Evolutionary conservation across 2,113 vertebrate genomes (phyloP), one percentile per base, ranked within the genome.

Genomic region (Oceanodroma tethys): DNA sequence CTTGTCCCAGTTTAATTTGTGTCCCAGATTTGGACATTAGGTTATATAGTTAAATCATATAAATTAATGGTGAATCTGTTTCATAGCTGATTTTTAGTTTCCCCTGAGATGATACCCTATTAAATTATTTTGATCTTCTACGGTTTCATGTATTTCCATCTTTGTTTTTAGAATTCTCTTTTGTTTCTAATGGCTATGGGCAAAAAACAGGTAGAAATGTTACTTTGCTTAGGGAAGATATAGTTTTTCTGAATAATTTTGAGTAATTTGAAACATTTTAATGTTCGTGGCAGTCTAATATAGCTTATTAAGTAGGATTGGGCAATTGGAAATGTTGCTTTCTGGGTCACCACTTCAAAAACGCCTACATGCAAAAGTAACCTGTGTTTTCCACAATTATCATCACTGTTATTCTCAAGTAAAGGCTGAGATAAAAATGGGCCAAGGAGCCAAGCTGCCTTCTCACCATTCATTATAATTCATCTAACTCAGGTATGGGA

Each of bases 1-100:
- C 95, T 90, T 97, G 95, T 88, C 97, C 97, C 78, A 68, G 76
- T 97, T 98, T 94, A 93, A 97, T 52, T 98, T 96, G 96, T 96
- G 97, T 93, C 97, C 97, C 78, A 93, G 93, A 96, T 97, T 95
- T 88, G 85, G 97, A 96, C 76, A 75, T 81, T 96, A 83, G 76
- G 48, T 95, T 98, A 67, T 73, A 29, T 82, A 97, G 95, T 95
- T 89, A 97, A 95, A 97, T 97, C 93, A 90, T 90, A 80, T 81
- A 97, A 98, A 98, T 97, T 95, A 96, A 91, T 94, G 80, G 67
- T 94, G 91, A 95, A 50, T 95, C 50, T 86, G 23, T 93, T 98
- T 96, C 60, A 59, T 59, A 96, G 91, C 53, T 87, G 95, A 95
- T 95, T 94, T 94, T 80, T 82, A 73, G 67, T 96, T 97, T 96